Base-by-base conservation (phyloP, 2,888 invertebrate species). In the Clunio marinus region DNA sequence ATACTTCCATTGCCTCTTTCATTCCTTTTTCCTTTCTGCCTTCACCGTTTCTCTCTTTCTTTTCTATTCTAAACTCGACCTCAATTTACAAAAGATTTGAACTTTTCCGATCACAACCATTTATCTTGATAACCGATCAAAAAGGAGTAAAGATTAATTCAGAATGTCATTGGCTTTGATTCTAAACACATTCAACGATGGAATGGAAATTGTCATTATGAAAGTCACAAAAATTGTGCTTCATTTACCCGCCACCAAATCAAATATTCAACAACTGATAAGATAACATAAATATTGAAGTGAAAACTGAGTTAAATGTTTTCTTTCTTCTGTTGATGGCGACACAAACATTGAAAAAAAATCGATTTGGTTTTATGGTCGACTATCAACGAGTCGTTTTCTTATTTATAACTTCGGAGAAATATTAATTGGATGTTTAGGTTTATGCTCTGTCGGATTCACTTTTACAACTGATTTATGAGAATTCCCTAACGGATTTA, bases 351-450 rank as follows among this genome's bases (percentile, higher is more conserved):
- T 28, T 58, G 27, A 32, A n/a, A n/a, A n/a, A n/a, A n/a, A 28
- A 28, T 58, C 58, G 41, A 27, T 58, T 58, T 15, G 28, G n/a
- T 28, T 28, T 28, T 25, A 20, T 24, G 8, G n/a, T 57, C 55
- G 32, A 58, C 27, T 27, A 15, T 58, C 8, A 28, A 15, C 58
- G 58, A 8, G 15, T 15, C 51, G 17, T 22, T 20, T 51, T 32
- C 10, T 32, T 51, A 51, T 51, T 51, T 51, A 51, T 51, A 8
- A 17, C 22, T 22, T 8, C 22, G 20, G 20, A 17, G 2, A 60
- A 20, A 24, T 37, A 17, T 22, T 60, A 60, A 60, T 60, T 60
- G 37, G 60, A 60, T 60, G 41, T 60, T 60, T 60, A 60, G 37
- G 37, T 60, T 60, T 37, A 37, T 24, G 60, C 60, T 60, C 60